Evolutionary conservation across 2,888 invertebrate species (phyloP), one percentile per base, ranked within the genome.

Genomic region (Steinernema carpocapsae): DNA sequence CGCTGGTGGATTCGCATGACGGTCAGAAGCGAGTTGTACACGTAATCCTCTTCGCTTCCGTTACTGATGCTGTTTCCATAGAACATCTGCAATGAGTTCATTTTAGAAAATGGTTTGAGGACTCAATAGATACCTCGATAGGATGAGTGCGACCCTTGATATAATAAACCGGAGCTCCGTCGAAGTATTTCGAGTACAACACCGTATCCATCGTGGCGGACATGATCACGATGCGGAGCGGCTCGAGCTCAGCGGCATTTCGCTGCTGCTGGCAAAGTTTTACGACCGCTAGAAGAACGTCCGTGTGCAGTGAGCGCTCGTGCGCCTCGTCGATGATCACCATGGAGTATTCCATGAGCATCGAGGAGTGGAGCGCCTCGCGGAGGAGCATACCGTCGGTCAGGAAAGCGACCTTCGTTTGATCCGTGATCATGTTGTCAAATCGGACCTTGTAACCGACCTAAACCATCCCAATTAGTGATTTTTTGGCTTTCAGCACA

Each of bases 141-240:
- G 93, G 93, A 88, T 91, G 92, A 45, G 94, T 93, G 79, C 96
- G 90, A 0, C 97, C 97, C 88, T 94, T 93, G 59, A 97, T 89
- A 88, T 95, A 95, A 83, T 95, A 91, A 0, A 93, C 94, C 70
- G 93, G 92, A 70, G 94, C 94, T 76, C 92, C 91, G 84, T 93
- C 91, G 88, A 95, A 97, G 88, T 95, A 99, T 78, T 91, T 90
- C 45, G 93, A 92, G 88, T 97, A 96, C 85, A 94, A 92, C 86
- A 94, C 93, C 0, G 95, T 95, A 88, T 97, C 94, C 86, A 97
- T 92, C 0, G 97, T 97, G 0, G 97, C 97, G 0, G 97, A 99
- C 0, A 96, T 94, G 29, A 99, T 92, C 0, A 99, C 92, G 0
- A 99, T 87, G 83, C 93, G 92, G 7, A 87, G 76, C 1, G 81